These are phyloP conservation scores for Heliothis virescens DNA, from an alignment of 1,140 invertebrate species.

Conservation along the genomic window DNA sequence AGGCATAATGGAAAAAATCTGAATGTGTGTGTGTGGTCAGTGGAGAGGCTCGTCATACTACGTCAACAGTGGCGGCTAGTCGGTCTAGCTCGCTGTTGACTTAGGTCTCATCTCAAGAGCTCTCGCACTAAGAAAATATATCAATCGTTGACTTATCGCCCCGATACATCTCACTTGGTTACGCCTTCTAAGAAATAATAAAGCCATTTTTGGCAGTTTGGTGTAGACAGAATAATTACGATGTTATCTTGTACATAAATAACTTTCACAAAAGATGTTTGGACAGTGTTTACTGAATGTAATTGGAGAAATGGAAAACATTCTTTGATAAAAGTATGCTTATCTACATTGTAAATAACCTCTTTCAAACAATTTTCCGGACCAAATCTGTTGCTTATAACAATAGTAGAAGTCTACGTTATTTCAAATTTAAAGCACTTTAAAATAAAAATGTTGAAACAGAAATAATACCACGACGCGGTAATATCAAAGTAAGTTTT, in stretches of 20 bases:
- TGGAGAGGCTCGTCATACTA: neutral
- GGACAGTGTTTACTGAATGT: no score
- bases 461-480: neutral
- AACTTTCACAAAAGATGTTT: no score
- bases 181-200: conserved; percentile 1
- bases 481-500: conserved; percentile 1
- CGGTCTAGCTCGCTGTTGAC: neutral
- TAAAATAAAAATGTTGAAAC: neutral
- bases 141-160: neutral
- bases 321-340: no score
- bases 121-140: neutral
- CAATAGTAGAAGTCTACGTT: neutral
- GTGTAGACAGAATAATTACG: neutral
- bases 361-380: neutral
- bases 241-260: no score
- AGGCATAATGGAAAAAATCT: no score
- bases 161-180: no score
- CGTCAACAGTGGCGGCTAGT: neutral
- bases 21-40: neutral
- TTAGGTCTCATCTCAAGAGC: neutral
- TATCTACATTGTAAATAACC: no score
- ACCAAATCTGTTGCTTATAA: no score
- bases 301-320: no score
- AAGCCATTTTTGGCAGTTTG: neutral
- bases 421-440: neutral